These are phyloP conservation scores for Pogonophryne albipinna DNA, from an alignment of 2,797 vertebrate species.

Conservation along the genomic window DNA sequence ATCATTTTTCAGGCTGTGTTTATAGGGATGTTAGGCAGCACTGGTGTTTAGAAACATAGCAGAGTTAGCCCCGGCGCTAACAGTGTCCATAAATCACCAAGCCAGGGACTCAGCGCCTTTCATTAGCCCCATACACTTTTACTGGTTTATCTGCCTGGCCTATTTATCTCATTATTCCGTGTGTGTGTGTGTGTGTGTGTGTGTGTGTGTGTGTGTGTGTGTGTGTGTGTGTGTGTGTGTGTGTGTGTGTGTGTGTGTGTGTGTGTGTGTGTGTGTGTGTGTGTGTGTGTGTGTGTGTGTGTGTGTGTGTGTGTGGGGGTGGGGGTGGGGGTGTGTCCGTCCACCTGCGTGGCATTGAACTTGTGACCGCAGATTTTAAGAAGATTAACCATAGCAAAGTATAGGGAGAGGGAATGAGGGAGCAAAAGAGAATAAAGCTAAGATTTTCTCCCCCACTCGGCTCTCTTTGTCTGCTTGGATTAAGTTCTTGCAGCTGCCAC, in stretches of 20 bases:
- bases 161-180: slow-evolving; percentile 85
- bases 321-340: slow-evolving; percentile 78
- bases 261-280: slow-evolving; percentile 52
- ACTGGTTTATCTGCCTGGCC: slow-evolving; percentile 79
- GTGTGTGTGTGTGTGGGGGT: slow-evolving; percentile 59
- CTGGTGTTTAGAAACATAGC: slow-evolving; percentile 68
- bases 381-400: slow-evolving; percentile 84
- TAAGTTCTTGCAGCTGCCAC: slow-evolving; percentile 85
- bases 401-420: slow-evolving; percentile 80
- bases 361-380: slow-evolving; percentile 85
- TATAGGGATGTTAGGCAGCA: slow-evolving; percentile 70
- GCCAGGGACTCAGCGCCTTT: slow-evolving; percentile 79
- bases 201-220: slow-evolving; percentile 39
- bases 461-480: slow-evolving; percentile 84
- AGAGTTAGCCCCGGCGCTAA: slow-evolving; percentile 73
- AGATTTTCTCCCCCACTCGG: slow-evolving; percentile 81
- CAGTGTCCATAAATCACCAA: slow-evolving; percentile 83
- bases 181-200: slow-evolving; percentile 18
- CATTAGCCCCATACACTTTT: slow-evolving; percentile 82
- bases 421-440: slow-evolving; percentile 79
- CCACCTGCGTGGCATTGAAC: slow-evolving; percentile 85
- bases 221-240: slow-evolving; percentile 65
- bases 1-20: slow-evolving; percentile 79
- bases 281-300: slow-evolving; percentile 64
- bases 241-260: slow-evolving; percentile 47